Evolutionary conservation across 2,113 vertebrate genomes (phyloP).

Genomic region (Sterrhoptilus dennistouni): DNA sequence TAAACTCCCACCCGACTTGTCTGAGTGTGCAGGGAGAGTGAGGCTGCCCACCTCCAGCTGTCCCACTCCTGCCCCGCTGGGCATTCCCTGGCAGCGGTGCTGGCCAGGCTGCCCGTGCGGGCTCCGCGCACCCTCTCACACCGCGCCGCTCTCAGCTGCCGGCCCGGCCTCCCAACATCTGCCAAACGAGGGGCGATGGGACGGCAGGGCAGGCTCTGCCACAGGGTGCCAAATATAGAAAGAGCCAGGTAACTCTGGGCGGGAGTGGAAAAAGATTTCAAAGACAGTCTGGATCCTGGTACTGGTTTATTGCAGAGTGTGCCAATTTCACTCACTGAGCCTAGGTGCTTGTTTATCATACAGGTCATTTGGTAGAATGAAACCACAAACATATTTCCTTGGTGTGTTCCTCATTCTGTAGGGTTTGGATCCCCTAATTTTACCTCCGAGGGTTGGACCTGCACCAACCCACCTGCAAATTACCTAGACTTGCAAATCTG

Average conservation of each 20-base stretch:
- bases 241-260: background rate
- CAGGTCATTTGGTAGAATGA: background rate
- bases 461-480: background rate
- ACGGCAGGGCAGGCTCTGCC: background rate
- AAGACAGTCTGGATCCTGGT: background rate
- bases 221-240: background rate
- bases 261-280: background rate
- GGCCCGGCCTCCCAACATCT: background rate
- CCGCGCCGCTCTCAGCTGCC: background rate
- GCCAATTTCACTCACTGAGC: background rate
- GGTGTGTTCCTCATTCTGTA: background rate
- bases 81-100: background rate
- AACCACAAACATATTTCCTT: background rate
- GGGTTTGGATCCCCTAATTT: background rate
- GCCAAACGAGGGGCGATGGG: fast-evolving
- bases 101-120: background rate
- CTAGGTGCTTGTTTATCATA: background rate
- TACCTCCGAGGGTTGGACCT: background rate
- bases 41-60: background rate
- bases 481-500: background rate
- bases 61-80: background rate
- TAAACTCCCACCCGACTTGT: fast-evolving
- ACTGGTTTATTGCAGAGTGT: background rate
- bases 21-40: background rate
- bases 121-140: background rate